Evolutionary conservation across 2,888 invertebrate genomes (phyloP), one percentile per base, ranked within the genome.

Genomic region (Panzeria rudis): DNA sequence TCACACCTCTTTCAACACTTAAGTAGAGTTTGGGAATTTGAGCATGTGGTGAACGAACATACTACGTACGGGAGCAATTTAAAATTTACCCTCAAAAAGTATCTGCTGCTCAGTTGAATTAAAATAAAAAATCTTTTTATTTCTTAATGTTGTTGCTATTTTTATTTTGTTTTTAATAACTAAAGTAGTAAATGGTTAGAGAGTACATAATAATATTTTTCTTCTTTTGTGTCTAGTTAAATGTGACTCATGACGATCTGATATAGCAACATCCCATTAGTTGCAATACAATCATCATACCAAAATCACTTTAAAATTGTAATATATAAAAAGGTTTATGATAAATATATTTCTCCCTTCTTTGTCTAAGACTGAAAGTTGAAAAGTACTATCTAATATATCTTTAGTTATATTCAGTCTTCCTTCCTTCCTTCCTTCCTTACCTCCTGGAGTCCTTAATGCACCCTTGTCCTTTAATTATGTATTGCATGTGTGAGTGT

Each of bases 11-110:
- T 73, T 73, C 52, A 47, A 47, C 78, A 75, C 87, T 89, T 92
- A 92, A 92, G 92, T 92, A 92, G 91, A 92, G 92, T 92, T 92
- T 92, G 92, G 92, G 92, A 92, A 92, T 90, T 91, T 89, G 89
- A 91, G 86, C 92, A 92, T 92, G 91, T 92, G 92, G 83, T 86
- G 66, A 75, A 75, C 50, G 50, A 17, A 69, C 89, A 88, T 88
- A 90, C 44, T 13, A 75, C 89, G 88, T 88, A 90, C 44, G 17
- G 29, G n/a, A 29, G 15, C 44, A 47, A 66, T 50, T 47, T 66
- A 9, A 89, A 90, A 90, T 90, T 90, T 91, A 89, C 89, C 90
- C 90, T 90, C 88, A 86, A 86, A 85, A 75, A 56, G 69, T 72
- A 38, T 77, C 41, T 71, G 59, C 64, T 64, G 41, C 61, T 73